Percentiles rank a stretch among this genome's conserved stretches.
Conservation (phyloP, 2,888 invertebrate genomes). For the Litoditis marina region DNA sequence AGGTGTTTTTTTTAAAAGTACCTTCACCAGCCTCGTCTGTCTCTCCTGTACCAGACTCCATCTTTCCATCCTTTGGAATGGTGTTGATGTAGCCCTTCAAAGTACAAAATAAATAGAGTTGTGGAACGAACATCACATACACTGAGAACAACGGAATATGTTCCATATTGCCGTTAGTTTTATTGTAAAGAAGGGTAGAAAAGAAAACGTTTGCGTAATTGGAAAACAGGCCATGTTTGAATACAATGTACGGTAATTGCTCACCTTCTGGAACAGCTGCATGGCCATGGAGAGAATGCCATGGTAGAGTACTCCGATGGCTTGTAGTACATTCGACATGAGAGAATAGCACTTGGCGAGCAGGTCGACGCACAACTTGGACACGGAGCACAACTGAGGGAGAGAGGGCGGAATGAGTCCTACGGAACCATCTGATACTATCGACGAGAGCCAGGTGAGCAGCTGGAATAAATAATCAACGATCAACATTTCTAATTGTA, state of each 20-base stretch:
- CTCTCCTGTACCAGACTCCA: conserved; percentile 73
- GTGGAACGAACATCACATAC: too few species aligned
- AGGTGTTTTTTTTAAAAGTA: too few species aligned
- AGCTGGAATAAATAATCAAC: too few species aligned
- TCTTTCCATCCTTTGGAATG: conserved; percentile 61
- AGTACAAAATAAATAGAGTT: not conserved
- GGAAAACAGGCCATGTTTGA: too few species aligned
- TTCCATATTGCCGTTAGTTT: too few species aligned
- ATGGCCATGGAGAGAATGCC: conserved; percentile 30
- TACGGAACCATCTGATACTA: not conserved
- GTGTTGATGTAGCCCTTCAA: conserved; percentile 85
- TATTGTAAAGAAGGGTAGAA: too few species aligned
- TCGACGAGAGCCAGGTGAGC: not conserved
- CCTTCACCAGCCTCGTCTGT: conserved; percentile 44
- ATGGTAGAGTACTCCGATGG: conserved; percentile 18
- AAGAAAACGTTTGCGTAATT: too few species aligned
- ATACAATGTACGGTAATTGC: too few species aligned
- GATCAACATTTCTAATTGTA: conserved; percentile 6
- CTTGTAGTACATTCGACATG: not conserved
- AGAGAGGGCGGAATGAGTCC: conserved; percentile 11
- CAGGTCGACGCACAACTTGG: not conserved
- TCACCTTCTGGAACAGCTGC: conserved; percentile 35
- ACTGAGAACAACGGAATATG: too few species aligned
- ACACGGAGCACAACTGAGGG: conserved; percentile 4
- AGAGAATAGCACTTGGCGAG: not conserved